Percentiles rank a stretch among this genome's conserved stretches.
These are phyloP conservation scores for Ennomos quercinarius DNA, from an alignment of 2,888 invertebrate species.

Conservation along the genomic window DNA sequence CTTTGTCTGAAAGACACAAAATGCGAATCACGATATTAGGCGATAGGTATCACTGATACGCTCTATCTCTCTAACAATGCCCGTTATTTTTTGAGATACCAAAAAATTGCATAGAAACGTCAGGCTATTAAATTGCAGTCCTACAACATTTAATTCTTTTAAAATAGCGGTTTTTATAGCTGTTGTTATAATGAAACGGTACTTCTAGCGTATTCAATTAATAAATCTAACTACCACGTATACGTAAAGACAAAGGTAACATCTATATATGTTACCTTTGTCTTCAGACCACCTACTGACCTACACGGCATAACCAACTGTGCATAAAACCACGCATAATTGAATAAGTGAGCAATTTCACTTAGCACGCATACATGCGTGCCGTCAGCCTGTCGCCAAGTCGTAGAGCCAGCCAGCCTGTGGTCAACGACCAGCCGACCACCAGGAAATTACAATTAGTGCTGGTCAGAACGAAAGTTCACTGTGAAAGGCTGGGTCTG, in stretches of 20 bases:
- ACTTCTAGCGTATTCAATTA: background rate
- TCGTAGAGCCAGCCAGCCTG: slow-evolving; percentile 18
- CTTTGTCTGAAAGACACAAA: too few relatives aligned
- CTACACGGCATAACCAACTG: slow-evolving; percentile 13
- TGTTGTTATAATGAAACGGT: too few relatives aligned
- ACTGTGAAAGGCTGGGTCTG: slow-evolving; percentile 15
- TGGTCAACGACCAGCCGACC: slow-evolving; percentile 52
- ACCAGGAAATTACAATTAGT: slow-evolving; percentile 44
- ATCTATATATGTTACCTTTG: background rate
- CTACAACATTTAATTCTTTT: too few relatives aligned
- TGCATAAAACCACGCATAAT: slow-evolving; percentile 23
- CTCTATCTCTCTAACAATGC: too few relatives aligned
- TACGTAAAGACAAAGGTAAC: too few relatives aligned
- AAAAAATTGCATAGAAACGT: too few relatives aligned
- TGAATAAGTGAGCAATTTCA: slow-evolving; percentile 35
- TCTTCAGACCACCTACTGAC: slow-evolving; percentile 16
- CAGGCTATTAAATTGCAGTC: too few relatives aligned
- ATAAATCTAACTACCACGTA: too few relatives aligned
- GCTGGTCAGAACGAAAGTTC: slow-evolving; percentile 47
- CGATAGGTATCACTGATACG: too few relatives aligned
- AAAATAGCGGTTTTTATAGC: too few relatives aligned
- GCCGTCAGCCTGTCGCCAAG: slow-evolving; percentile 23
- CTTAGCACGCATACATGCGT: slow-evolving; percentile 42
- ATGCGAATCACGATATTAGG: too few relatives aligned
- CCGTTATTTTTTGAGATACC: too few relatives aligned